Evolutionary conservation across 2,797 vertebrate species (phyloP), one percentile per base, ranked within the genome.

Genomic region (Sebastes taczanowskii): DNA sequence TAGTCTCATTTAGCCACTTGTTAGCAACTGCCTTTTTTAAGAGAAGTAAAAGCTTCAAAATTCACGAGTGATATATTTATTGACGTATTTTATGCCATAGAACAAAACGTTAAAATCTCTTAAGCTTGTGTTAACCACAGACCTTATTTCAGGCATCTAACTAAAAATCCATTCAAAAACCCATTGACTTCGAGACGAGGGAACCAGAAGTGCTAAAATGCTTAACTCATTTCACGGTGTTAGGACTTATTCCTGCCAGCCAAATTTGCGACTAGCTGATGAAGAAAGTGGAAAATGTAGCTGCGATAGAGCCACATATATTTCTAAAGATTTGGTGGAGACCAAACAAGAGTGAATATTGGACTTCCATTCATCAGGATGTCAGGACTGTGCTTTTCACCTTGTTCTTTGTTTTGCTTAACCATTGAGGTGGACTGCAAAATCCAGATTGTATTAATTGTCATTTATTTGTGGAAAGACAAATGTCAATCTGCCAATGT

Each of bases 71-170:
- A 0, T 0, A 42, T 42, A 42, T 42, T 42, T 42, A 42, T 16
- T 42, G 0, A 16, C 1, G 1, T 42, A 42, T 42, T 42, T 42
- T 1, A 42, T 42, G 14, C 0, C 38, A 6, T 42, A 14, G 38
- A 42, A 42, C 14, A 42, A 16, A 42, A 42, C 1, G 14, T 42
- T 42, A 42, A 42, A 42, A 14, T 42, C 38, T 42, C 38, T 3
- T 3, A 42, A 42, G 2, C 14, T 42, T 42, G 14, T 42, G 14
- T 7, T 42, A 42, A 16, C 1, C 38, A 42, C 38, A 42, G 1
- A 42, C 38, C 38, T 42, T 42, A 42, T 42, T 42, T 42, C 38
- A 42, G 38, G 38, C 14, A 16, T 42, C 14, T 0, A 7, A 14
- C 38, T 14, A 42, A 42, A 42, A 42, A 42, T 1, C 0, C 35